Conservation (phyloP, 2,113 vertebrate genomes). For the Malurus cyaneus region DNA sequence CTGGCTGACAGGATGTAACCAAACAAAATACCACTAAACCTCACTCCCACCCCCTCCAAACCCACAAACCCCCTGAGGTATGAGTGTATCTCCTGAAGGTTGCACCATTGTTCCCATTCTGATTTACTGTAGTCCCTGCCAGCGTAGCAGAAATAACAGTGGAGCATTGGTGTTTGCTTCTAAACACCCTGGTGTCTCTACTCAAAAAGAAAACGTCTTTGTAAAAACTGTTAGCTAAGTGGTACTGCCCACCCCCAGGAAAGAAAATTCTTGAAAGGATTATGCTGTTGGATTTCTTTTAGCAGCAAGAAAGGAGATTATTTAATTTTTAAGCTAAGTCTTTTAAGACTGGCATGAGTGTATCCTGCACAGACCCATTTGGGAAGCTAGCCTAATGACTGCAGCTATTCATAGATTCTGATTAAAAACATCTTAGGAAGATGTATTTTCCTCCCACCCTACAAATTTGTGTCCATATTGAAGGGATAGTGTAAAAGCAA, state of each 20-base stretch:
- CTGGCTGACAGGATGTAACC: not conserved
- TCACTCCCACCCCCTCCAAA: accelerated
- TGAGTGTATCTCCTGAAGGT: not conserved
- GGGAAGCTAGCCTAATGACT: not conserved
- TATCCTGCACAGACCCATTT: not conserved
- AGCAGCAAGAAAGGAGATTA: not conserved
- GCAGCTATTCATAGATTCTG: not conserved
- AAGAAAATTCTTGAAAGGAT: not conserved
- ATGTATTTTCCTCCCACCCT: not conserved
- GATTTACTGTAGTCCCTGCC: not conserved
- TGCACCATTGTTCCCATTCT: not conserved
- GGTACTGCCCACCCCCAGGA: not conserved
- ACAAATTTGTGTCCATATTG: not conserved
- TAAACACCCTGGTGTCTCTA: not conserved
- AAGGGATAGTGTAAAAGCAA: not conserved
- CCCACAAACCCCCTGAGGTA: not conserved
- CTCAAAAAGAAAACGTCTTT: not conserved
- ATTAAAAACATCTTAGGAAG: not conserved
- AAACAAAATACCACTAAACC: not conserved
- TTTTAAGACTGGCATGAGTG: not conserved
- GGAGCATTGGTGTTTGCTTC: not conserved
- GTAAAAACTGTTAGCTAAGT: not conserved
- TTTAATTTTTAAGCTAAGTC: not conserved
- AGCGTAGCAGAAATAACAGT: not conserved
- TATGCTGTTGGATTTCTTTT: not conserved